Base-by-base conservation (phyloP, 2,888 invertebrate species). In the Drosophila gaucha region DNA sequence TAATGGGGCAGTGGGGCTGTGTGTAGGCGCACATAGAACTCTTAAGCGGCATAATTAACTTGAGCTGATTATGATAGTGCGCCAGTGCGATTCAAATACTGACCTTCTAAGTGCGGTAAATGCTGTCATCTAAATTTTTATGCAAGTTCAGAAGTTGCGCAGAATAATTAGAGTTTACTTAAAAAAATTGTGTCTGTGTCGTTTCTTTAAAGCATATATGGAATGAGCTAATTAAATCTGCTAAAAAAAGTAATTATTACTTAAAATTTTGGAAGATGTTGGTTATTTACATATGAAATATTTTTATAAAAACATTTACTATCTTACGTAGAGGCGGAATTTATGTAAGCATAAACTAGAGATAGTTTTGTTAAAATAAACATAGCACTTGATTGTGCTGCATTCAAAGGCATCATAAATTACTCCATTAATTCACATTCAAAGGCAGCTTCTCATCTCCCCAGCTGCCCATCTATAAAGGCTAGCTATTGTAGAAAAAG, bases 21-120 rank as follows among this genome's bases (percentile, higher is more conserved):
- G 39, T 2, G 30, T 44, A 39, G 43, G 51, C 22, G 56, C 24
- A 38, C 30, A 14, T 28, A 31, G 52, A 72, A 41, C 73, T 47
- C 47, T 67, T 77, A 83, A 57, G 74, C 71, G 60, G 38, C 66
- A 67, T 74, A 70, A 78, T 78, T 82, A 79, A 78, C 73, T 67
- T 47, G 50, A 67, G 54, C 65, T 51, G 59, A 65, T 65, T 74
- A 49, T 12, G 38, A 50, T 57, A 51, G 51, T 30, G 28, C 39
- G 39, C 36, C 38, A 72, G 22, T 26, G 20, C 16, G 9, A 41
- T 54, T 39, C 24, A 33, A 55, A 28, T 16, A 9, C n/a, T 22
- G 55, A 47, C 47, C 41, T 20, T 16, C 22, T 4, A 36, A 24
- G 28, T 24, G 24, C 36, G 16, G n/a, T 22, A 12, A 46, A 31